Evolutionary conservation across 2,113 vertebrate species (phyloP), one percentile per base, ranked within the genome.

Genomic region (Poecilia latipinna): DNA sequence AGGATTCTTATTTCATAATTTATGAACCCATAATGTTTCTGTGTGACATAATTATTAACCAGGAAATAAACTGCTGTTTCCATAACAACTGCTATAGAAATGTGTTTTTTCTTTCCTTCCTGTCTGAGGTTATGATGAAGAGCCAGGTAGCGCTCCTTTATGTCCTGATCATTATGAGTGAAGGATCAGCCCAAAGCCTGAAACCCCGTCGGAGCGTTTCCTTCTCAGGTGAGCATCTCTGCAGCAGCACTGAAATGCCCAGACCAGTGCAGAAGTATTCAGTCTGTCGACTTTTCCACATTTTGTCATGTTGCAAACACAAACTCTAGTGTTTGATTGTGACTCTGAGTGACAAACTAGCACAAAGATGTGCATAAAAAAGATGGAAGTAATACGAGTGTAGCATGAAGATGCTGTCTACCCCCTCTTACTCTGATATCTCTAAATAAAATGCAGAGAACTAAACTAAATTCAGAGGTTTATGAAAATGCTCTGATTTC

Each of bases 121-220:
- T 24, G 35, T 37, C 33, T 33, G 10, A 37, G 35, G 35, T 11
- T 2, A 37, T 37, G 35, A 37, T 37, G 35, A 11, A 37, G 35
- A 37, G 35, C 32, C 15, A 17, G 35, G 42, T 48, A 8, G 3
- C 51, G 0, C 44, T 77, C 62, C 17, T 65, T 33, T 80, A 35
- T 61, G 28, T 65, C 13, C 71, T 77, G 4, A 12, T 82, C 11
- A 4, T 74, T 15, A 31, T 65, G 29, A 72, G 1, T 51, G 70
- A 54, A 62, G 15, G 44, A 28, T 7, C 72, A 35, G 1, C 68
- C 26, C 51, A 24, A n/a, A 68, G 31, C 11, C 74, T 2, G 48
- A 72, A 61, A 44, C 3, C 80, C 32, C 71, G 64, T 39, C 80
- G 64, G 37, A 77, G n/a, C 0, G 19, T 86, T 1, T 68, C 17